Conservation (phyloP, 2,113 vertebrate species). For the Oceanodroma tethys region DNA sequence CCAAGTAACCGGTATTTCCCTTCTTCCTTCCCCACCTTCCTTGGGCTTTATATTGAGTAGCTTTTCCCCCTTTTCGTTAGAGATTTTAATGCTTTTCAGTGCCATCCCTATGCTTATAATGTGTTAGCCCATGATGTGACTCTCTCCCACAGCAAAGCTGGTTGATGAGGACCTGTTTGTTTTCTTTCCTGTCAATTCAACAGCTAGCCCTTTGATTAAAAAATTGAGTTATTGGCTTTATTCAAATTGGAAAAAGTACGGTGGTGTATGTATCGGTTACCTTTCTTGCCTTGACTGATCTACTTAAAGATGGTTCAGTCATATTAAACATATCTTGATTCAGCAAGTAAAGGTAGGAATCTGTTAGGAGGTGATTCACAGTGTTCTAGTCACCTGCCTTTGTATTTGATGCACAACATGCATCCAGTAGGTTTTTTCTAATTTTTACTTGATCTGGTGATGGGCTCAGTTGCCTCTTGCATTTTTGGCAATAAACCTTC, state of each 20-base stretch:
- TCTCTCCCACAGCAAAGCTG: background rate
- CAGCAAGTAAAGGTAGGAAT: background rate
- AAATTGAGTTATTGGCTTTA: background rate
- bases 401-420: background rate
- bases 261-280: background rate
- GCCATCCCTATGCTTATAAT: background rate
- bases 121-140: background rate
- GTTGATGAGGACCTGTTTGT: background rate
- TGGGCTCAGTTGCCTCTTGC: background rate
- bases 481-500: background rate
- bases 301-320: background rate
- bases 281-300: background rate
- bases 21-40: background rate
- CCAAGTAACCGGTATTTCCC: background rate
- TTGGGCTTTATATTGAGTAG: background rate
- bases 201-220: constrained; percentile 21
- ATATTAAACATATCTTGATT: background rate
- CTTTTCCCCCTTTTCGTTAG: background rate
- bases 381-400: background rate
- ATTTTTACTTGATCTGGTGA: background rate
- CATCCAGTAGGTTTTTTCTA: background rate
- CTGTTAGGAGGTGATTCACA: background rate
- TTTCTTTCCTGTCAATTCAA: background rate
- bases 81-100: background rate
- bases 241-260: background rate